Percentiles rank a stretch among this genome's conserved stretches.
These are phyloP conservation scores for Poeciliopsis gracilis DNA, from an alignment of 2,797 vertebrate species.

Conservation along the genomic window DNA sequence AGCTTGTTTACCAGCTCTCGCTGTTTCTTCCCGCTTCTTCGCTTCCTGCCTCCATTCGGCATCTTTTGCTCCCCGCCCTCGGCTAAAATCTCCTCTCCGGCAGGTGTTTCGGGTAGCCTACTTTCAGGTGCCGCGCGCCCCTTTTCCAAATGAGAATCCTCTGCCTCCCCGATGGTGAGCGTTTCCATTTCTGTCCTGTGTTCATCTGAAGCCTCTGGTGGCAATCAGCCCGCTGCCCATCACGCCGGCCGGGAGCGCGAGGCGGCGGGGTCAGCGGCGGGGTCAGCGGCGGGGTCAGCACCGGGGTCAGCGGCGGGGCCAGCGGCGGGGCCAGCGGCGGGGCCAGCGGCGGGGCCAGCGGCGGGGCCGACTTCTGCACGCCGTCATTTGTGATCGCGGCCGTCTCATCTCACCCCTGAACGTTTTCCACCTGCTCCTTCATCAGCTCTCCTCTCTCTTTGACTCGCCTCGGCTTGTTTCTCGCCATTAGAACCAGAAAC, in stretches of 20 bases:
- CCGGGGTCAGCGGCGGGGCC: no score
- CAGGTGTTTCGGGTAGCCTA: background rate
- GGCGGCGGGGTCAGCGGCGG: no score
- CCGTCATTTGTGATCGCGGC: slow-evolving; percentile 7
- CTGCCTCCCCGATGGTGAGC: slow-evolving; percentile 1
- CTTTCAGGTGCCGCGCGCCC: slow-evolving; percentile 19
- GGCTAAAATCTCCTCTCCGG: slow-evolving; percentile 18
- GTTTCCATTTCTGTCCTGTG: slow-evolving; percentile 15
- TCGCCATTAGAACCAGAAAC: background rate
- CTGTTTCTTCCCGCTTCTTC: slow-evolving; percentile 29
- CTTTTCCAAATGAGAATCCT: slow-evolving; percentile 16
- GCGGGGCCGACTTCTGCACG: slow-evolving; percentile 16
- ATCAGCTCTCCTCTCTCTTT: slow-evolving; percentile 5
- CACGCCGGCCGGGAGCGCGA: slow-evolving; percentile 31
- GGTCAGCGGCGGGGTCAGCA: no score
- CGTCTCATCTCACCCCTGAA: background rate
- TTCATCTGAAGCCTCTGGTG: slow-evolving; percentile 21
- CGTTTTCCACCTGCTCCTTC: background rate
- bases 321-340: no score
- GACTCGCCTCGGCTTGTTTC: background rate
- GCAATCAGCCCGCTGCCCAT: slow-evolving; percentile 44
- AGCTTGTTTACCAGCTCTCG: slow-evolving; percentile 64
- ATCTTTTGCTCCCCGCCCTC: background rate
- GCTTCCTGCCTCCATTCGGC: slow-evolving; percentile 31
- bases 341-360: no score